Evolutionary conservation across 2,113 vertebrate genomes (phyloP), one percentile per base, ranked within the genome.

Genomic region (Seriola dumerili): DNA sequence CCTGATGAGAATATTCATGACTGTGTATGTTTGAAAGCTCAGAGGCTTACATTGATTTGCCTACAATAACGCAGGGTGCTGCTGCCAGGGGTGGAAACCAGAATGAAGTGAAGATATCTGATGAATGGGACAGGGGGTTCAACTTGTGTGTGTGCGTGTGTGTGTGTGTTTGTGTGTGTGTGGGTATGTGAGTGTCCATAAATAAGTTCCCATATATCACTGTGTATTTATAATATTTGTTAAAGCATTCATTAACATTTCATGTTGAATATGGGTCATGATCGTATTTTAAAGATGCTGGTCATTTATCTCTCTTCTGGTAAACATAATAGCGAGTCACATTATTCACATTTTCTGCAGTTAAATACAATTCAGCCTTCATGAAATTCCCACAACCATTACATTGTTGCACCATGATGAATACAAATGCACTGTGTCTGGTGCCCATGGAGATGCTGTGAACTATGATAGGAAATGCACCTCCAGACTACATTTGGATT

Each of bases 1-100:
- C 92, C 87, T 90, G 91, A 90, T 29, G 62, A 52, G 91, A 94
- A 94, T 94, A 93, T 93, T 91, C 86, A 94, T 93, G 84, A 84
- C 13, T 7, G 57, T 69, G 74, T 86, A 44, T 73, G 68, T 88
- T 80, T 83, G 76, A 85, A 73, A 83, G 74, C 69, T 7, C 1
- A 58, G 77, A 84, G 64, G 76, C 75, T 80, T 17, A n/a, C 76
- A 89, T 89, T 72, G 85, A 91, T 88, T 85, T 71, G 55, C 89
- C 69, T 83, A 62, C 83, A 91, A 91, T 65, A 85, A 88, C 71
- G 64, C 68, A 57, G 29, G 50, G 69, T 63, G 79, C 58, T 36
- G 68, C 80, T 57, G 54, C 83, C 72, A 66, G 29, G 63, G 34
- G 21, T 61, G 54, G 36, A 21, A 36, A 54, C 44, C 13, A 64